Evolutionary conservation across 2,888 invertebrate genomes (phyloP).

Genomic region (Ennomos fuscantarius): DNA sequence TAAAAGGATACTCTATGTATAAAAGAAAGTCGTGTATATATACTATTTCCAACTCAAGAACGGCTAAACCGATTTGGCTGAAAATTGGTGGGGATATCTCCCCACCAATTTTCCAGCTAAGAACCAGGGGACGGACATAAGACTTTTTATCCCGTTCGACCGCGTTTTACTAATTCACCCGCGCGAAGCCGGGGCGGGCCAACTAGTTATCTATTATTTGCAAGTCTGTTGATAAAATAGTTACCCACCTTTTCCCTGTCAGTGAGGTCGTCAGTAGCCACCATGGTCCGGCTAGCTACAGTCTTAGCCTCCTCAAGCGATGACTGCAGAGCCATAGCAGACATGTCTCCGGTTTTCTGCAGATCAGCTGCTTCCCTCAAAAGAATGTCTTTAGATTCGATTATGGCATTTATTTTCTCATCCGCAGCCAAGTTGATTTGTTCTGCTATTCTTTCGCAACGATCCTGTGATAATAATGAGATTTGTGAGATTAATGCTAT

Average conservation of each 20-base stretch:
- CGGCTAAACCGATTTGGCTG: too few species aligned
- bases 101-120: too few species aligned
- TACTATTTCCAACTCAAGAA: too few species aligned
- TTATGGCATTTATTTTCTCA: slow-evolving; percentile 80
- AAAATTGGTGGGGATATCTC: too few species aligned
- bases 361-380: slow-evolving; percentile 71
- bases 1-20: too few species aligned
- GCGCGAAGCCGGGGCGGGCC: too few species aligned
- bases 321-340: slow-evolving; percentile 73
- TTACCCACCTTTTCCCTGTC: slow-evolving; percentile 74
- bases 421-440: slow-evolving; percentile 81
- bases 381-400: slow-evolving; percentile 70
- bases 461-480: slow-evolving; percentile 58
- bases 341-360: slow-evolving; percentile 71
- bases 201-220: too few species aligned
- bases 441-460: slow-evolving; percentile 81
- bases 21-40: too few species aligned
- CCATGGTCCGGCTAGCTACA: slow-evolving; percentile 70
- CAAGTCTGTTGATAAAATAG: not conserved
- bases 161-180: too few species aligned
- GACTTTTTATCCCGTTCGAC: too few species aligned
- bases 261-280: slow-evolving; percentile 56
- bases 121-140: too few species aligned
- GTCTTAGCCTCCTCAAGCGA: slow-evolving; percentile 74
- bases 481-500: not conserved